Evolutionary conservation across 2,113 vertebrate genomes (phyloP).

Genomic region (Lampris megalopsis): DNA sequence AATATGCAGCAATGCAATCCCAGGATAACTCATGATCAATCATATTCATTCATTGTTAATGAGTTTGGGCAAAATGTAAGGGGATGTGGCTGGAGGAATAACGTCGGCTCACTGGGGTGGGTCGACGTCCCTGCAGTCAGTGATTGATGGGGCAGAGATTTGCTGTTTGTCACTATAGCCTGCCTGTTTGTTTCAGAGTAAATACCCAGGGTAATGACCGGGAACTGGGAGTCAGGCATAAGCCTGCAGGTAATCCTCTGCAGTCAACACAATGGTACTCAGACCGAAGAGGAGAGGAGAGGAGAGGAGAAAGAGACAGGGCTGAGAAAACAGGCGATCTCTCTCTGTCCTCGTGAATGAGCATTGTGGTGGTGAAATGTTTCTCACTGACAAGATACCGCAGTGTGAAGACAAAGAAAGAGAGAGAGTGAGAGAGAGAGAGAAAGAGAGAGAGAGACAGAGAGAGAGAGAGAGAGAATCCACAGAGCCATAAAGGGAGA

Average conservation of each 20-base stretch:
- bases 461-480: constrained; percentile 28
- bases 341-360: constrained; percentile 44
- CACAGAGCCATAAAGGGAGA: constrained; percentile 34
- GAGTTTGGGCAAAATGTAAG: constrained; percentile 57
- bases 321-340: constrained; percentile 39
- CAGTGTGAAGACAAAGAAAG: constrained; percentile 66
- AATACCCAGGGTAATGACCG: constrained; percentile 7
- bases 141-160: constrained; percentile 52
- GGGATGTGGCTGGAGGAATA: constrained; percentile 41
- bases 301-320: constrained; percentile 7
- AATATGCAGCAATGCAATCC: constrained; percentile 50
- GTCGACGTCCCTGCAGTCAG: constrained; percentile 44
- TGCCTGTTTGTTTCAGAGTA: constrained; percentile 35
- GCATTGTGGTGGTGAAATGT: constrained; percentile 45
- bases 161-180: constrained; percentile 53
- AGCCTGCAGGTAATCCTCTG: constrained; percentile 65
- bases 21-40: constrained; percentile 70
- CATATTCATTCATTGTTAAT: constrained; percentile 34
- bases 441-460: constrained; percentile 4
- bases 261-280: constrained; percentile 49
- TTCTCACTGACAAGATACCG: constrained; percentile 52
- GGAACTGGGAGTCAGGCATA: constrained; percentile 51
- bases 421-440: constrained; percentile 11
- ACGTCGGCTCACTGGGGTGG: constrained; percentile 28
- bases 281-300: constrained; percentile 27